Base-by-base conservation (phyloP, 2,797 vertebrate species). In the Caiman crocodilus region DNA sequence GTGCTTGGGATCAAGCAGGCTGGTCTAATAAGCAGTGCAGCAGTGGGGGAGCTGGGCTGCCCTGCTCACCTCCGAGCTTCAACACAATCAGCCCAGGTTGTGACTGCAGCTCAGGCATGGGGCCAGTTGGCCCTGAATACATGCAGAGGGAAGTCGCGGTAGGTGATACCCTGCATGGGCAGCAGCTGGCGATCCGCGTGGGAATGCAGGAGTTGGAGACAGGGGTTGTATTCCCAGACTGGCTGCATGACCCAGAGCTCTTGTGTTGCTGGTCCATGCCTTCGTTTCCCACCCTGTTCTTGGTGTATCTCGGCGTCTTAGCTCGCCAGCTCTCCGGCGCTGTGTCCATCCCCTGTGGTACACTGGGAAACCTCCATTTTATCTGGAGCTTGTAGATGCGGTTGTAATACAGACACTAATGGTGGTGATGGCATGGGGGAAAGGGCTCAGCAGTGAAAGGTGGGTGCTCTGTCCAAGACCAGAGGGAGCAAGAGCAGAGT, bases 121-220 rank as follows among this genome's bases (percentile, higher is more conserved):
- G 42, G 42, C 42, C 42, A 50, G 42, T 50, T 73, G 23, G 23
- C 13, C 4, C 20, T 73, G 5, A 23, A 26, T 16, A 13, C 15
- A 15, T 15, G 8, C 25, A 3, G 67, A 32, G 25, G 14, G 26
- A 5, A 13, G 26, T 15, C 26, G 21, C 60, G 4, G 21, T 73
- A 23, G 6, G 21, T 9, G 21, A 16, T 73, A 25, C 73, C 0
- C 0, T 50, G 42, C 42, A 3, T 50, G 42, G 42, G 42, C 42
- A 50, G 42, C 42, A 50, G 42, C 11, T 50, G 42, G 42, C 42
- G 42, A 50, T 50, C 42, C 42, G 11, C 42, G 9, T 50, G 42
- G 42, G 42, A 50, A 50, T 50, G 42, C 42, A 50, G 42, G 42
- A 50, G 42, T 10, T 10, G 32, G 67, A 42, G 32, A 23, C 13